Percentiles rank a stretch among this genome's conserved stretches.
These are phyloP conservation scores for Planococcus citri DNA, from an alignment of 1,140 invertebrate species.

Conservation along the genomic window DNA sequence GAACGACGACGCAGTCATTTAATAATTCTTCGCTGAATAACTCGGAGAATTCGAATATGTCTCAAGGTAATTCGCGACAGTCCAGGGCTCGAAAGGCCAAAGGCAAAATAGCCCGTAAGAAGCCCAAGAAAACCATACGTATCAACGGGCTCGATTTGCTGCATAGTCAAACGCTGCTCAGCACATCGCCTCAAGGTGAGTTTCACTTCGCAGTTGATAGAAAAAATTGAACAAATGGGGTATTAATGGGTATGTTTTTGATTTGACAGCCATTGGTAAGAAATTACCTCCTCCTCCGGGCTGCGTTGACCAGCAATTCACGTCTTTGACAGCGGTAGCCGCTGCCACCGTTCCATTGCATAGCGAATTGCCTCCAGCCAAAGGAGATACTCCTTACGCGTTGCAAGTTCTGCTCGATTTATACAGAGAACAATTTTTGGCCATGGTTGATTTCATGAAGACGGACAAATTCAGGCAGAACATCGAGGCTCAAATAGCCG, in stretches of 20 bases:
- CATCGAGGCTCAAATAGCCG: slow-evolving; percentile 63
- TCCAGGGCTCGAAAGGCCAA: slow-evolving; percentile 26
- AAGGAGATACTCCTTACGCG: slow-evolving; percentile 65
- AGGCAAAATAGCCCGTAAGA: background rate
- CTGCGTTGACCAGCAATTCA: slow-evolving; percentile 78
- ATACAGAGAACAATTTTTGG: slow-evolving; percentile 66
- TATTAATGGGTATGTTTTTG: background rate
- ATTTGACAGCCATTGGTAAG: slow-evolving; percentile 40
- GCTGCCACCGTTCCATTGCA: slow-evolving; percentile 49
- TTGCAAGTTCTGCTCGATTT: slow-evolving; percentile 73
- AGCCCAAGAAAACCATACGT: slow-evolving; percentile 36
- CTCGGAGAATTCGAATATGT: slow-evolving; percentile 9
- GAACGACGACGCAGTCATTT: background rate
- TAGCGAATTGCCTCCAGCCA: slow-evolving; percentile 60
- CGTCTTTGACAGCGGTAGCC: slow-evolving; percentile 46
- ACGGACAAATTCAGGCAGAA: slow-evolving; percentile 54
- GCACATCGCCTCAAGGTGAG: slow-evolving; percentile 54
- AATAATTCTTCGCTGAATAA: background rate
- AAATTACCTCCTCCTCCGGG: slow-evolving; percentile 69
- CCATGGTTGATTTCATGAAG: slow-evolving; percentile 68
- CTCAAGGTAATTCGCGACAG: slow-evolving; percentile 13
- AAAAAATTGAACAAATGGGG: background rate
- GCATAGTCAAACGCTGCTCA: slow-evolving; percentile 78
- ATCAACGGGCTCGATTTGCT: slow-evolving; percentile 77
- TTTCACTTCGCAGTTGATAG: background rate